Evolutionary conservation across 2,797 vertebrate species (phyloP).

Genomic region (Sebastes itinus): DNA sequence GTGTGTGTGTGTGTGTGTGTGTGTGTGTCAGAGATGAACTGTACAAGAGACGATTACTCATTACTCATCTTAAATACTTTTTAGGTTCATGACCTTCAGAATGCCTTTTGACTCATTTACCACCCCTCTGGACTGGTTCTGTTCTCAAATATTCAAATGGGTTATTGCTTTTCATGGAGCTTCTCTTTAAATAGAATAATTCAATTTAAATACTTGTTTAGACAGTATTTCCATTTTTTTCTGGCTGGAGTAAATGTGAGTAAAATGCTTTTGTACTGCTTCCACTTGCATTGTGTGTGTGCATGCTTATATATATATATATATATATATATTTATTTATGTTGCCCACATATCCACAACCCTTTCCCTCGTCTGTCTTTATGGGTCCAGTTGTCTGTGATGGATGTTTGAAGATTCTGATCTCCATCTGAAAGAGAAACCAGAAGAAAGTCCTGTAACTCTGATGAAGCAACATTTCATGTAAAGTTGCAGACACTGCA

Average conservation of each 20-base stretch:
- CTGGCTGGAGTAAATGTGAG: background rate
- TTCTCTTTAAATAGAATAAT: too few relatives aligned
- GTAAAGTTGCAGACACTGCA: too few relatives aligned
- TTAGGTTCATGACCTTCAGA: too few relatives aligned
- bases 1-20: too few relatives aligned
- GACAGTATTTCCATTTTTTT: background rate
- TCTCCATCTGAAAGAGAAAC: slow-evolving; percentile 25
- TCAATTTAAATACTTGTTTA: background rate
- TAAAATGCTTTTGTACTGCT: slow-evolving; percentile 3
- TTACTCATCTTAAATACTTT: background rate
- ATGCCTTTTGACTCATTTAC: too few relatives aligned
- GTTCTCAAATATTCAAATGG: too few relatives aligned
- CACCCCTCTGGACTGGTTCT: too few relatives aligned
- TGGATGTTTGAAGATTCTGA: background rate
- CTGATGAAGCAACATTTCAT: too few relatives aligned
- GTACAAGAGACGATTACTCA: background rate
- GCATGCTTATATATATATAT: background rate
- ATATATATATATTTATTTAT: background rate
- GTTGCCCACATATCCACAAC: slow-evolving; percentile 2
- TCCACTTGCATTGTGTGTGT: background rate
- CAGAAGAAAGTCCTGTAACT: background rate
- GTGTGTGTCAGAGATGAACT: background rate
- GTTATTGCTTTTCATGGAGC: too few relatives aligned
- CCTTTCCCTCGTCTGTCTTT: background rate
- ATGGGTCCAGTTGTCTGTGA: background rate